phyloP scores from a whole-genome alignment of 2,888 invertebrate genomes.

The Cepaea hortensis region DNA sequence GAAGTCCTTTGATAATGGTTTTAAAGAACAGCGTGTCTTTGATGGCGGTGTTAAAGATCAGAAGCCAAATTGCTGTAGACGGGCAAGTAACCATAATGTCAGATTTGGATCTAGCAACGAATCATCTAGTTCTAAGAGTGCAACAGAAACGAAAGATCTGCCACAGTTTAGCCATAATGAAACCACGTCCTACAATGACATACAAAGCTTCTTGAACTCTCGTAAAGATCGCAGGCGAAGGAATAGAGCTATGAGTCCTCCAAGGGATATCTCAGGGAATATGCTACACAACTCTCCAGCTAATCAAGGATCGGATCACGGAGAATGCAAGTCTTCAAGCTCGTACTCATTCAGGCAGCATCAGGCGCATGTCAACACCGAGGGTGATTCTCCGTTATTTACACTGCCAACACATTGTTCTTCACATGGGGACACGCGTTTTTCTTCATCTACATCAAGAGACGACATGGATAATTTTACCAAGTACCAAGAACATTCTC shows the following conservation, averaged over 20 bases:
- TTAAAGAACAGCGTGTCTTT: no score
- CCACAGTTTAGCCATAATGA: not conserved
- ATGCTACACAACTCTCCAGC: not conserved
- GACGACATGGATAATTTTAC: not conserved
- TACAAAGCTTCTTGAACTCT: conserved; percentile 4
- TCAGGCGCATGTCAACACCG: not conserved
- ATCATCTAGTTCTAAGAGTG: not conserved
- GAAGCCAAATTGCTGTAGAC: not conserved
- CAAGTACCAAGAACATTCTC: not conserved
- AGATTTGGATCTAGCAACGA: conserved; percentile 3
- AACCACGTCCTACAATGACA: not conserved
- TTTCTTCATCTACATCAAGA: not conserved
- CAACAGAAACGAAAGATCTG: not conserved
- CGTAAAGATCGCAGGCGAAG: conserved; percentile 3
- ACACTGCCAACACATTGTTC: not conserved
- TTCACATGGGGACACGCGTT: not conserved
- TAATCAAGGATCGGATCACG: not conserved
- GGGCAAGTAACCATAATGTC: not conserved
- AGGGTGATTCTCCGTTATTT: not conserved
- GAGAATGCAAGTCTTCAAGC: not conserved
- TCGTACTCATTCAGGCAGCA: not conserved
- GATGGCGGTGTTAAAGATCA: not conserved
- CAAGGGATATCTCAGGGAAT: not conserved
- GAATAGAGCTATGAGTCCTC: not conserved
- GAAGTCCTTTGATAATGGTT: not conserved